Evolutionary conservation across 2,888 invertebrate species (phyloP), one percentile per base, ranked within the genome.

Genomic region (Onchidella celtica): DNA sequence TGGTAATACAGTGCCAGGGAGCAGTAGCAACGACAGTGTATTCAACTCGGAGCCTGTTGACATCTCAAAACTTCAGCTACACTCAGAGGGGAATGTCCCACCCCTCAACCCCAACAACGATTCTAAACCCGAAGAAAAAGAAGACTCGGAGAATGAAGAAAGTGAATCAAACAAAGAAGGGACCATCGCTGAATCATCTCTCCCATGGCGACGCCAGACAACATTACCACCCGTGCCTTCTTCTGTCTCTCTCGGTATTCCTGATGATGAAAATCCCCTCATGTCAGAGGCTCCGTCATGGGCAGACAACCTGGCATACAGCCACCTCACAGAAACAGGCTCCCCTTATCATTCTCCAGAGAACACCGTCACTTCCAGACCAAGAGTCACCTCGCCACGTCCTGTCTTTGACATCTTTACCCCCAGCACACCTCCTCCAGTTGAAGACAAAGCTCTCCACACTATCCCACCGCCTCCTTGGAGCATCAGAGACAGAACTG

Each of bases 221-320:
- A 82, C 85, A 11, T 69, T 85, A 36, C 87, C 87, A n/a, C 89
- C 88, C 3, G 82, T 89, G 80, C 83, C 87, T 1, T 87, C 87
- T 14, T 82, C 86, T 9, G 32, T 82, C 9, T 86, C 87, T 2
- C 84, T 87, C 63, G 82, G 85, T n/a, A 84, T 89, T 68, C 86
- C 88, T 2, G 88, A 90, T 81, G 90, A 91, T 75, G 89, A 90
- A 29, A 79, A 85, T 55, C 91, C 92, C 0, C 84, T 89, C 14
- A 86, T 89, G 70, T 96, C 96, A 65, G 98, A 98, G 93, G 98
- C 98, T 92, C 98, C 98, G 17, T 96, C 97, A 21, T 98, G 98
- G 98, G 97, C 97, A 66, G 97, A 97, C 55, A 98, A 98, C 93
- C 97, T 97, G 92, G 97, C 98, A 91, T 98, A 98, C 92, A 94